Evolutionary conservation across 2,888 invertebrate genomes (phyloP), one percentile per base, ranked within the genome.

Genomic region (Noctua pronuba): DNA sequence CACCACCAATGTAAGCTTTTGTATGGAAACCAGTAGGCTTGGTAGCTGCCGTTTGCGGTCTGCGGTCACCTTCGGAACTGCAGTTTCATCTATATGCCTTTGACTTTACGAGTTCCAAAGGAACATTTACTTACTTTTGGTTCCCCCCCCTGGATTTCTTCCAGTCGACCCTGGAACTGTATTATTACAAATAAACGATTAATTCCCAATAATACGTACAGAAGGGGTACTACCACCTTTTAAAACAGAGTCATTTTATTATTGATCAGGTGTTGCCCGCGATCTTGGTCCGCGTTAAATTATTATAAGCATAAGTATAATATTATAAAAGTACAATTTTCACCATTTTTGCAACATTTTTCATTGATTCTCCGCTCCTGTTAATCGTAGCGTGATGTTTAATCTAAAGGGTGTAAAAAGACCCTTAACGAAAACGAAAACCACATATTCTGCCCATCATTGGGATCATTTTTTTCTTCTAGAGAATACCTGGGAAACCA

Each of bases 161-260:
- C 52, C 58, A 74, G 49, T 38, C 49, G 28, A 0, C 66, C 35
- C 35, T 80, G 75, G 58, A 75, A 75, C 81, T 80, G 49, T 35
- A 21, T 41, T 46, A 80, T 58, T 49, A 75, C 18, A 75, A 65
- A 65, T 64, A 68, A 58, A 80, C 28, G 31, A 79, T 69, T 80
- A 80, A 58, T 69, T 41, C 28, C 18, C 4, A 35, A 21, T 18
- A 35, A 38, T n/a, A 44, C 5, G 7, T 52, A 64, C 18, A 44
- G 4, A 58, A n/a, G 6, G n/a, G n/a, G 13, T 1, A 28, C 55
- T n/a, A 13, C 13, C 13, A n/a, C 11, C 6, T 58, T 58, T 58
- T 55, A 55, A 58, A 58, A 13, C n/a, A 55, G 13, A 55, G 11
- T 28, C n/a, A 8, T 24, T 49, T 49, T 8, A 49, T 49, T 49